Percentiles rank a stretch among this genome's conserved stretches.
phyloP scores from a whole-genome alignment of 2,888 invertebrate species.

The Crepidodera aurea region DNA sequence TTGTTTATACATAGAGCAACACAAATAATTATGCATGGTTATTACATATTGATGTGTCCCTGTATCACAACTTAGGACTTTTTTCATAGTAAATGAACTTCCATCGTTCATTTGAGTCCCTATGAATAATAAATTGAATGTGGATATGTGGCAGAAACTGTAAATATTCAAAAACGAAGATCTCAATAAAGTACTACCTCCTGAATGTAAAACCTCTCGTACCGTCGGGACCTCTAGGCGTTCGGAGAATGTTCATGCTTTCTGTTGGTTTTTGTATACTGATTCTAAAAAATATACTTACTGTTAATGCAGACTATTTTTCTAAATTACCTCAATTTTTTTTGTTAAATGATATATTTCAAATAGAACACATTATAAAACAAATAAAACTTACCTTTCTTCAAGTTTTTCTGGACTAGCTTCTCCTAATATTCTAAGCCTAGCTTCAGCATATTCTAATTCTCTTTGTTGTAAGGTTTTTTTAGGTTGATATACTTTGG shows the following conservation, averaged over 20 bases:
- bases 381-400: conserved; percentile 50
- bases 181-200: conserved; percentile 65
- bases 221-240: conserved; percentile 83
- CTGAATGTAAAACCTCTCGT: conserved; percentile 73
- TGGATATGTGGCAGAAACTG: conserved; percentile 14
- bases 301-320: no score
- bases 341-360: no score
- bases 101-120: conserved; percentile 6
- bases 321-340: no score
- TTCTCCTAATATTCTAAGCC: conserved; percentile 88
- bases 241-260: conserved; percentile 67
- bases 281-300: conserved; percentile 53
- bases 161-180: background rate
- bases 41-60: background rate
- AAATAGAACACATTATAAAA: no score
- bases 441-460: conserved; percentile 92
- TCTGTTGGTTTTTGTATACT: conserved; percentile 55
- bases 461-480: conserved; percentile 89
- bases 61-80: conserved; percentile 13
- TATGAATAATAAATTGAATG: conserved; percentile 1
- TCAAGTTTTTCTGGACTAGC: conserved; percentile 81
- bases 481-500: conserved; percentile 76
- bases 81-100: background rate
- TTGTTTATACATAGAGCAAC: conserved; percentile 3
- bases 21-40: background rate